Evolutionary conservation across 2,797 vertebrate genomes (phyloP).

Genomic region (Ptychobarbus kaznakovi): DNA sequence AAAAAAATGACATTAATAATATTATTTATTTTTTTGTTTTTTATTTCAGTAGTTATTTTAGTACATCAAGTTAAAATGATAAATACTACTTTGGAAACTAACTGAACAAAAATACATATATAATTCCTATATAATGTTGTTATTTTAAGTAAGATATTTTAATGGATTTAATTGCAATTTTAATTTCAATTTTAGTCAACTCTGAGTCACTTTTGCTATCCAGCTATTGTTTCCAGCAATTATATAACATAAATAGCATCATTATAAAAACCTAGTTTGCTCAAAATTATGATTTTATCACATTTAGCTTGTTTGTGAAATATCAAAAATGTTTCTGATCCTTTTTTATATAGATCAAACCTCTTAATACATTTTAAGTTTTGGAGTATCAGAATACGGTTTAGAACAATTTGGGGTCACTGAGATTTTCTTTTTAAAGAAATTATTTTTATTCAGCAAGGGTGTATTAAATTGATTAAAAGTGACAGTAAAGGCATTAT

Average conservation of each 20-base stretch:
- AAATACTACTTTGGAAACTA: no score
- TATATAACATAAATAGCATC: neutral
- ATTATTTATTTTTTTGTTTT: no score
- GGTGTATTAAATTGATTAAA: neutral
- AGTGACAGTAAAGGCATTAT: neutral
- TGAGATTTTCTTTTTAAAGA: no score
- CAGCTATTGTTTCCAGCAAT: no score
- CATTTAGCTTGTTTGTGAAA: neutral
- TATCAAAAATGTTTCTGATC: neutral
- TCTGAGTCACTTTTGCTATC: neutral
- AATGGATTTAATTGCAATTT: no score
- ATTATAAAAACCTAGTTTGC: neutral
- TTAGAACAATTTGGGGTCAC: no score
- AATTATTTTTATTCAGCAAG: neutral
- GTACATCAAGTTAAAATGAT: no score
- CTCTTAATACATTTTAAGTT: neutral
- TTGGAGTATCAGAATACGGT: neutral
- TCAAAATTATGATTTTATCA: neutral
- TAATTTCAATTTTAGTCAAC: neutral
- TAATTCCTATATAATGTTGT: no score
- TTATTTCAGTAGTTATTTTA: neutral
- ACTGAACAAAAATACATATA: no score
- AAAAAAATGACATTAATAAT: no score
- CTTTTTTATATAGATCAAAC: neutral
- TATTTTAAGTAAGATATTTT: no score